A percentile compares a stretch with the other conserved stretches of the same genome.
Conservation (phyloP, 2,113 vertebrate genomes). For the Dicaeum eximium region DNA sequence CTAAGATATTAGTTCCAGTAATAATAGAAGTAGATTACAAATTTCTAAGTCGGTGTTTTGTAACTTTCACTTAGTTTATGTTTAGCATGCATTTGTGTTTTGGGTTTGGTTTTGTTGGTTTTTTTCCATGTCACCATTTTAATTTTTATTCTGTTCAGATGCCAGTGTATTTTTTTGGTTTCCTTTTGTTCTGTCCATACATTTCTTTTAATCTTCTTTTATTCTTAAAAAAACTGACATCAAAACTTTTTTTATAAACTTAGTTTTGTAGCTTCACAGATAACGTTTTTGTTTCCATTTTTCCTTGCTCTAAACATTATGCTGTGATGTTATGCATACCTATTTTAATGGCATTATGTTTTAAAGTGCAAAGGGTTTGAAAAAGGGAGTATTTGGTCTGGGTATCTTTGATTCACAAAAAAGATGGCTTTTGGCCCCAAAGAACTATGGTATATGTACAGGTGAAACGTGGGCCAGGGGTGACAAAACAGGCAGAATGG, state of each 20-base stretch:
- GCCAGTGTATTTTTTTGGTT: background rate
- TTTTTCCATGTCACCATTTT: background rate
- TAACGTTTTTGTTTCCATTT: background rate
- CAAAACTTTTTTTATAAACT: background rate
- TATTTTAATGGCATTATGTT: background rate
- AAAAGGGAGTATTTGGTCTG: background rate
- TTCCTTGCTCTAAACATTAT: background rate
- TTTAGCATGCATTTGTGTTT: background rate
- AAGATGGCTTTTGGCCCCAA: background rate
- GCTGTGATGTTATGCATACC: background rate
- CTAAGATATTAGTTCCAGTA: background rate
- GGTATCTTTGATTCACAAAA: background rate
- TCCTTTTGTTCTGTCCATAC: background rate
- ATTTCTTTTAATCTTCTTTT: background rate
- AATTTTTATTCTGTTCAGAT: conserved; percentile 50
- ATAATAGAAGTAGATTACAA: background rate
- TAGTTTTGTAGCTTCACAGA: background rate
- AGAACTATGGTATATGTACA: background rate
- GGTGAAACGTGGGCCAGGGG: background rate
- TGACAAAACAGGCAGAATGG: background rate
- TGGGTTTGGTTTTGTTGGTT: background rate
- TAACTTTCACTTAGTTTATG: background rate
- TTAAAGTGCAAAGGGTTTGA: background rate
- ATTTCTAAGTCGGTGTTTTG: background rate
- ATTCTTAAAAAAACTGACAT: background rate